Conservation (phyloP, 2,113 vertebrate genomes). For the Corydoras maculifer region DNA sequence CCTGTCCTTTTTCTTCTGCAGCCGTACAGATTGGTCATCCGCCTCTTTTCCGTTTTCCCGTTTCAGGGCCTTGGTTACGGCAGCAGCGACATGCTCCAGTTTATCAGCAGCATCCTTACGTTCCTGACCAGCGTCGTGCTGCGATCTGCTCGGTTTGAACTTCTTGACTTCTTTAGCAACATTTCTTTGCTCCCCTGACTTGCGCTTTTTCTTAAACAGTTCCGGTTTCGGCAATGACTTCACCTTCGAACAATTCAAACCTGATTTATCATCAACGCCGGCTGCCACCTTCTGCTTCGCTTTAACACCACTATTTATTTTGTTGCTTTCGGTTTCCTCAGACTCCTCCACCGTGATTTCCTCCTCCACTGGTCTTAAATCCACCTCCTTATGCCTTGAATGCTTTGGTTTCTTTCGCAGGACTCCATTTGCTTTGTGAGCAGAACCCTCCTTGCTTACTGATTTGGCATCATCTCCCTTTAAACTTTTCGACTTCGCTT, state of each 20-base stretch:
- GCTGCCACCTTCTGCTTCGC: neutral
- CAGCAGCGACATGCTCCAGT: too few relatives aligned
- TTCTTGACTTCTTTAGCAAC: neutral
- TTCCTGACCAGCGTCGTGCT: too few relatives aligned
- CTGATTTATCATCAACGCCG: neutral
- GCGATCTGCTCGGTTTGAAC: too few relatives aligned
- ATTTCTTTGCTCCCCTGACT: slow-evolving; percentile 3
- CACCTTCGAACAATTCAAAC: neutral
- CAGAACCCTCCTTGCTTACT: slow-evolving; percentile 6
- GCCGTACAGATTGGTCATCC: too few relatives aligned
- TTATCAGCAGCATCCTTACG: too few relatives aligned
- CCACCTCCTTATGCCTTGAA: neutral
- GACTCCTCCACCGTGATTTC: neutral
- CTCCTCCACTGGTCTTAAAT: neutral
- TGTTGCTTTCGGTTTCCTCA: neutral
- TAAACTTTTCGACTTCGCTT: slow-evolving; percentile 15
- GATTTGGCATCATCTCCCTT: slow-evolving; percentile 13
- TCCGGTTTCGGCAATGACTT: neutral
- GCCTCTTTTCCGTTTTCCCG: too few relatives aligned
- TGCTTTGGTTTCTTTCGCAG: slow-evolving; percentile 17
- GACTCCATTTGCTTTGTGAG: slow-evolving; percentile 54
- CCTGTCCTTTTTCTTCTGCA: too few relatives aligned
- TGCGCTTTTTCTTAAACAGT: slow-evolving; percentile 15
- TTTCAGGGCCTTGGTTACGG: too few relatives aligned
- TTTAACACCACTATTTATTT: neutral